Base-by-base conservation (phyloP, 1,140 invertebrate genomes). In the Notospermus geniculatus region DNA sequence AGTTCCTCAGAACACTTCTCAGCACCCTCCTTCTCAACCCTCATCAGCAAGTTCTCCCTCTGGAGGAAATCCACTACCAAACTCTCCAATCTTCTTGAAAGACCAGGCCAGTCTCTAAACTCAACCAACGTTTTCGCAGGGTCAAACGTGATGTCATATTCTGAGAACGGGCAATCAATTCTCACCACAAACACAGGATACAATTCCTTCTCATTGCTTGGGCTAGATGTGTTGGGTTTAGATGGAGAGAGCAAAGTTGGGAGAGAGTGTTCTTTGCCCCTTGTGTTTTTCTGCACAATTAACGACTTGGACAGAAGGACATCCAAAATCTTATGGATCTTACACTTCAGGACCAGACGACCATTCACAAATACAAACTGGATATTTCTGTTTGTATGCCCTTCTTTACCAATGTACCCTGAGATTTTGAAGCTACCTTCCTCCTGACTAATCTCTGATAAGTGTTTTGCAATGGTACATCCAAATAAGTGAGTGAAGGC, bases 301-400 rank as follows among this genome's bases (percentile, higher is more conserved):
- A 70, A 13, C 41, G 70, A 76, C 62, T 79, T 81, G 7, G 63
- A 62, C 23, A 87, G 73, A 23, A 78, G 59, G 13, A 79, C 68
- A 65, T 84, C 84, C 2, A 87, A 62, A 29, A 84, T 71, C 69
- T 83, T 84, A 67, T 85, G 84, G 25, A 83, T 65, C 71, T 83
- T 83, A 45, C 79, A 80, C 57, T 83, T 83, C 43, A 78, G 63
- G n/a, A 88, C 75, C 52, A 83, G 77, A 68, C 84, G 75, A 64
- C 84, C 84, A 77, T 89, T 89, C 1, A 89, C 77, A 77, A 84
- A 88, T 17, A 89, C 77, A 78, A 85, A 87, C 69, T 87, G 86
- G 22, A 84, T 71, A 60, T 82, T 76, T 59, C 83, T 85, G 55
- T 74, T 74, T 32, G 71, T 60, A 46, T 74, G 71, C 43, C 76